These are phyloP conservation scores for Brachirus orientalis DNA, from an alignment of 2,113 vertebrate genomes.

Conservation along the genomic window DNA sequence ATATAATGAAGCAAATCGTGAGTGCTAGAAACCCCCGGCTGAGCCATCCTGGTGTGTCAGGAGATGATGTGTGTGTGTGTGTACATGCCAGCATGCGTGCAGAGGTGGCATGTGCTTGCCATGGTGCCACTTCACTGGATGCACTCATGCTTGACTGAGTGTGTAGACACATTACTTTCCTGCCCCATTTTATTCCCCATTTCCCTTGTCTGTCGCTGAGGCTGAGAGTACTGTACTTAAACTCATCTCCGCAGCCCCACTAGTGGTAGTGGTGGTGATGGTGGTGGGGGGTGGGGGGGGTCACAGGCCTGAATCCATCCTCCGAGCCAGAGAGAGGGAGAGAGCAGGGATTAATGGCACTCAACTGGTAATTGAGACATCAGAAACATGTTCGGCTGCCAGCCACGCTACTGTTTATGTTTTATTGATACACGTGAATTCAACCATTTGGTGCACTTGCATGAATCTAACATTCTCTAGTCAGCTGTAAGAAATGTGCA, in stretches of 20 bases:
- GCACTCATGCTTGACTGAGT: conserved; percentile 72
- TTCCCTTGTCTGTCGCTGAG: conserved; percentile 52
- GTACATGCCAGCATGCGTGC: conserved; percentile 55
- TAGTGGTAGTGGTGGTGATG: neutral
- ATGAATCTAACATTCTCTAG: conserved; percentile 38
- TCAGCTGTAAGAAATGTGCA: conserved; percentile 51
- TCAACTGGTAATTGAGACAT: conserved; percentile 71
- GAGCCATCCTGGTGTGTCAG: conserved; percentile 60
- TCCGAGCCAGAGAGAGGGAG: conserved; percentile 49
- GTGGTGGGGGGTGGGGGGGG: conserved; percentile 26
- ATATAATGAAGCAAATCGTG: conserved; percentile 58
- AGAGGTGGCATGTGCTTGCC: conserved; percentile 67
- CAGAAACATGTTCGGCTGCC: conserved; percentile 56
- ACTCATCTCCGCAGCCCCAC: conserved; percentile 42
- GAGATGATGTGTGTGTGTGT: conserved; percentile 37
- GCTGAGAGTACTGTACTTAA: conserved; percentile 64
- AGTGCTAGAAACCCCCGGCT: conserved; percentile 57
- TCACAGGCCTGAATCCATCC: conserved; percentile 57
- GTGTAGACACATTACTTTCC: conserved; percentile 60
- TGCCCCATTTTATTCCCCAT: conserved; percentile 27
- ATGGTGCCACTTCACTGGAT: conserved; percentile 74
- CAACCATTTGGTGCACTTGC: conserved; percentile 53
- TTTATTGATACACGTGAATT: conserved; percentile 71
- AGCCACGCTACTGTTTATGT: conserved; percentile 54
- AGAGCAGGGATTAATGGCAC: conserved; percentile 67